Base-by-base conservation (phyloP, 1,140 invertebrate genomes). In the Proctacanthus coquilletti region DNA sequence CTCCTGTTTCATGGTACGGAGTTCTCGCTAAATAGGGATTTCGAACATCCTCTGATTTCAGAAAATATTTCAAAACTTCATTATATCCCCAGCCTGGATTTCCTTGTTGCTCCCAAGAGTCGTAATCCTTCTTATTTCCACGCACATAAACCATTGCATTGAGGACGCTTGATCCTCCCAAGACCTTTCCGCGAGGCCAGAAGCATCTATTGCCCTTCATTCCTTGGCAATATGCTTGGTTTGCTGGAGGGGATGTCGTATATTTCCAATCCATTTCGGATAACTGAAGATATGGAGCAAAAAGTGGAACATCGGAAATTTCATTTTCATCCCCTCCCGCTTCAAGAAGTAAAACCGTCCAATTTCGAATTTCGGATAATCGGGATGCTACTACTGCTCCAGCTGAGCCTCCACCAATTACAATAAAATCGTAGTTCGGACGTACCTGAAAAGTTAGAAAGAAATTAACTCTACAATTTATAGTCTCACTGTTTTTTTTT, bases 101-200 rank as follows among this genome's bases (percentile, higher is more conserved):
- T 0, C 92, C 93, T 32, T 83, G 60, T 5, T 62, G 61, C 11
- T 80, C 80, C 93, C 93, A 97, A 6, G 79, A 66, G 53, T 98
- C 87, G 62, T 91, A 98, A 53, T 98, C 93, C 30, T 71, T 70
- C 33, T 69, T 74, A 52, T 96, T 93, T 17, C 93, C 93, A 29
- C 93, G 72, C 0, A 94, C 80, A 61, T 97, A 96, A 5, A 94
- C 73, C 84, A 89, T 86, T 2, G 88, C 88, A 59, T 97, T 97
- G 1, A 97, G 69, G 0, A 92, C 87, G 32, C 85, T 91, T 19
- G 84, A 84, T 10, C 93, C 93, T n/a, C 92, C 92, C 10, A 89
- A 66, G 3, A 91, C 84, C 56, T 81, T 85, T 17, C 84, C 85
- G 38, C 84, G 65, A 1, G 87, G 84, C 84, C 84, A 88, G 56